These are phyloP conservation scores for Agonopterix heracliana DNA, from an alignment of 2,888 invertebrate species.

Conservation along the genomic window DNA sequence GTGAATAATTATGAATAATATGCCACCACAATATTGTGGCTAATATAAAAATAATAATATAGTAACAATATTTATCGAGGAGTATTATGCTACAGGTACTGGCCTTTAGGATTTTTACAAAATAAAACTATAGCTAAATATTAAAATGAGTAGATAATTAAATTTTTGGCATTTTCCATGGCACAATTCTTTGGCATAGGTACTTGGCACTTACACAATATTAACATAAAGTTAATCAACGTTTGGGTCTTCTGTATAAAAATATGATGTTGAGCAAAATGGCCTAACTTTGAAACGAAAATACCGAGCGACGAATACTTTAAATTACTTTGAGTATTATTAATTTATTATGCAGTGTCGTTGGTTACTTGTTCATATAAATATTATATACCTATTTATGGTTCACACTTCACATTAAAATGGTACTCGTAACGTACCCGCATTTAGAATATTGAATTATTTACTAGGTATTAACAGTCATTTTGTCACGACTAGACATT, in stretches of 20 bases:
- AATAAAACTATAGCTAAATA: conserved; percentile 18
- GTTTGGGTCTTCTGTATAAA: conserved; percentile 39
- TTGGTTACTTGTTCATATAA: not conserved
- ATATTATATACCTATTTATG: conserved; percentile 8
- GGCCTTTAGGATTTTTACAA: conserved; percentile 47
- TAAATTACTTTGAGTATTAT: conserved; percentile 26
- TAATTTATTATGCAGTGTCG: conserved; percentile 19
- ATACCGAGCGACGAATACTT: conserved; percentile 69
- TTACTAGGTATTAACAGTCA: not conserved
- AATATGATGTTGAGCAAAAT: conserved; percentile 63
- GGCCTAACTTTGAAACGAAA: conserved; percentile 47
- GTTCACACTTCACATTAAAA: conserved; percentile 7
- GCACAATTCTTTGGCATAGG: conserved; percentile 33
- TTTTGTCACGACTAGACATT: too few relatives aligned
- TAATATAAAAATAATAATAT: conserved; percentile 36
- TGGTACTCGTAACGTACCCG: not conserved
- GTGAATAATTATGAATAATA: too few relatives aligned
- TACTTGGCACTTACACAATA: conserved; percentile 45
- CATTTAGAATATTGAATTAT: not conserved
- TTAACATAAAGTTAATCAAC: conserved; percentile 29
- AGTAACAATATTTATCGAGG: conserved; percentile 36
- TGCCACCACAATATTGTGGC: too few relatives aligned
- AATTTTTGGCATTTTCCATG: conserved; percentile 13
- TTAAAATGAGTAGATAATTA: conserved; percentile 8
- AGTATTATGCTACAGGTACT: conserved; percentile 72